Evolutionary conservation across 2,797 vertebrate species (phyloP).

Genomic region (Crax fasciolata): DNA sequence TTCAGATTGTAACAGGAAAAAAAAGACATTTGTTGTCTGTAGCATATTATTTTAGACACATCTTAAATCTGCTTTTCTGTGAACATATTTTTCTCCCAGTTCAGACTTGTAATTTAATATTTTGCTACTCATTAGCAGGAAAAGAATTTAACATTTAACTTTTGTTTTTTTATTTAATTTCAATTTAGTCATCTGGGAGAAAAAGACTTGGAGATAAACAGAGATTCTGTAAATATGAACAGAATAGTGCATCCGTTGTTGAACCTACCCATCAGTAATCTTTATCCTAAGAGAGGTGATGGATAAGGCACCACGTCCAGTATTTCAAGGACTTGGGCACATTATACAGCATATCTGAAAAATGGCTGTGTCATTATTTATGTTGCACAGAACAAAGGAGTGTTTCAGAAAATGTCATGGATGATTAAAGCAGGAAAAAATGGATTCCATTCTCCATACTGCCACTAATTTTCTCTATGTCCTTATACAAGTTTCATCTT

Average conservation of each 20-base stretch:
- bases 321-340: not conserved
- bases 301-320: not conserved
- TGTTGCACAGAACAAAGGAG: constrained; percentile 14
- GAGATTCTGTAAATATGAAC: not conserved
- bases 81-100: not conserved
- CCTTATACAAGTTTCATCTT: constrained; percentile 7
- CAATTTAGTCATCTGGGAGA: not conserved
- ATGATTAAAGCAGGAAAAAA: not conserved
- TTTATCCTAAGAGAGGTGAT: not conserved
- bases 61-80: not conserved
- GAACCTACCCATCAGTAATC: not conserved
- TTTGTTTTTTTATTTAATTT: not conserved
- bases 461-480: constrained; percentile 13
- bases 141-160: not conserved
- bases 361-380: constrained; percentile 48
- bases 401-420: constrained; percentile 33
- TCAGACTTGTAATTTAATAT: not conserved
- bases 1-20: not conserved
- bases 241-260: not conserved
- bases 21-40: not conserved
- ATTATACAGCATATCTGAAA: constrained; percentile 11
- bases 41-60: not conserved
- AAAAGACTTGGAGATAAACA: not conserved
- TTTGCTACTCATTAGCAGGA: not conserved
- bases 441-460: not conserved